Evolutionary conservation across 1,140 invertebrate genomes (phyloP), one percentile per base, ranked within the genome.

Genomic region (Drosophila ohnishii): DNA sequence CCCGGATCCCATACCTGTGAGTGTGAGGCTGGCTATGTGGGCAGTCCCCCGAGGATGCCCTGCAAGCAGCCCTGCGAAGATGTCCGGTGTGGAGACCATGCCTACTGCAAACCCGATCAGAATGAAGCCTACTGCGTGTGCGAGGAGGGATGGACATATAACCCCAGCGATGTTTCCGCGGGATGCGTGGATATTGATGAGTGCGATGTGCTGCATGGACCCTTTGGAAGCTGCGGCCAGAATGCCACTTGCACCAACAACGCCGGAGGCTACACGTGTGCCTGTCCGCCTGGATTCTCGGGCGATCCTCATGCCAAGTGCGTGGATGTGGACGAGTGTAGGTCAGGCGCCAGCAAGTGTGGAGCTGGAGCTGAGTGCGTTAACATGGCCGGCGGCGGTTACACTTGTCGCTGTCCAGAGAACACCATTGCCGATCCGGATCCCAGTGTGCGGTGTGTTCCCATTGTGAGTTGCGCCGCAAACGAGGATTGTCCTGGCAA

Each of bases 161-260:
- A 98, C 92, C 97, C 97, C 0, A 95, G 93, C 63, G 96, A 98
- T 83, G 96, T 98, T 64, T 94, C 95, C 0, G 96, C 96, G 40
- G 97, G 97, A 61, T 98, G 97, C 90, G 94, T 97, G 62, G 97
- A 98, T 92, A 96, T 99, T 67, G 95, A 99, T 90, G 98, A 99
- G 93, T 99, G 98, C 90, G 96, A 97, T 80, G 19, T 92, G 37
- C 90, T 94, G 11, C 94, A 95, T 80, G 96, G 96, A 58, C 95
- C 95, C 8, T 95, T 94, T 42, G 97, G 96, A 69, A 94, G 95
- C 62, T 98, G 97, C 92, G 97, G 96, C 14, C 92, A 93, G 66
- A 97, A 98, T 91, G 95, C 97, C 8, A 90, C 94, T n/a, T 98
- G 98, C 90, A 94, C 94, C 6, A 98, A 99, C 86, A 94, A 94